These are phyloP conservation scores for Pygoscelis antarcticus DNA, from an alignment of 2,113 vertebrate species.

Conservation along the genomic window DNA sequence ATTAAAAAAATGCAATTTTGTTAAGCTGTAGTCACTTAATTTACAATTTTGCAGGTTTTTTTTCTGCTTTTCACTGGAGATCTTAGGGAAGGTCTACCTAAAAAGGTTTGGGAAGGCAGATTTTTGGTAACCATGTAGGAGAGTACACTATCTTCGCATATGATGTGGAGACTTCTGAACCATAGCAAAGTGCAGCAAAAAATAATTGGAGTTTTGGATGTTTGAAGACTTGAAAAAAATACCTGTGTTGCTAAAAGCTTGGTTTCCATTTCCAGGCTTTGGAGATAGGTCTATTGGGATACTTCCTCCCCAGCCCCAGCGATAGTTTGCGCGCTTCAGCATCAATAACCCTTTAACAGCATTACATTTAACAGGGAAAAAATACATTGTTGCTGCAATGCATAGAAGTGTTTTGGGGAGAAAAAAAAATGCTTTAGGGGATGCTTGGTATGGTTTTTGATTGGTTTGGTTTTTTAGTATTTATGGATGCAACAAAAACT, in stretches of 20 bases:
- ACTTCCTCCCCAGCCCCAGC: not conserved
- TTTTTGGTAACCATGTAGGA: not conserved
- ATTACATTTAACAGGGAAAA: not conserved
- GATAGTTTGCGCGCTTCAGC: not conserved
- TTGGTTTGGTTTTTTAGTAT: not conserved
- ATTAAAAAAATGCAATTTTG: not conserved
- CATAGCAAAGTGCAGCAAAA: not conserved
- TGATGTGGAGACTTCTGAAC: not conserved
- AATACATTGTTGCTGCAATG: not conserved
- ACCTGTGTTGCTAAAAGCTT: not conserved
- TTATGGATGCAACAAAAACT: not conserved
- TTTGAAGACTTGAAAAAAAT: not conserved
- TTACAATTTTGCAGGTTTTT: not conserved
- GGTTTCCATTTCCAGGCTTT: not conserved
- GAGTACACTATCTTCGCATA: not conserved
- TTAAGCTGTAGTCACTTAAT: not conserved
- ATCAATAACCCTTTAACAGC: not conserved
- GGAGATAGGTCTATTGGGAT: accelerated
- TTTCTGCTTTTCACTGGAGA: not conserved
- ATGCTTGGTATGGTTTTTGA: not conserved
- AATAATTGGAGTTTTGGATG: not conserved
- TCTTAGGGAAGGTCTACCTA: not conserved
- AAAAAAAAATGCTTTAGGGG: not conserved
- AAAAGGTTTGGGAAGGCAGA: not conserved
- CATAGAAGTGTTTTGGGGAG: not conserved